Conservation (phyloP, 2,797 vertebrate species). For the Darevskia mixta region DNA sequence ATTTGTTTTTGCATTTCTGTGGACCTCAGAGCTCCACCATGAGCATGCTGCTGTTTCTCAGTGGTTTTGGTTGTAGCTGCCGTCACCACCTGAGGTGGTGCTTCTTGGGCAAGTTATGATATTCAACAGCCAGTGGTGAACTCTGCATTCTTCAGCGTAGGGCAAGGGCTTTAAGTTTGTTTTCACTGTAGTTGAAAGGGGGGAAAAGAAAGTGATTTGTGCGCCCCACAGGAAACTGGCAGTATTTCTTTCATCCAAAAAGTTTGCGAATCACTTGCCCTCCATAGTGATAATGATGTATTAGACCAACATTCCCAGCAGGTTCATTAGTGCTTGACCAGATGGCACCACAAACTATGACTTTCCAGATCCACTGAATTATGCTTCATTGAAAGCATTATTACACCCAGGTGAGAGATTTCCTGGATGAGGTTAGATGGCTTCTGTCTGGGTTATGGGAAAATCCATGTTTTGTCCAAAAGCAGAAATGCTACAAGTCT, state of each 20-base stretch:
- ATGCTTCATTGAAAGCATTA: constrained; percentile 41
- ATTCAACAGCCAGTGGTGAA: too few species aligned
- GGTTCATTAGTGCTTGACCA: constrained; percentile 52
- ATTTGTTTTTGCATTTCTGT: neutral
- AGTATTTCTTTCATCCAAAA: neutral
- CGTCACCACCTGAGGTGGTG: neutral
- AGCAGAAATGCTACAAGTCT: constrained; percentile 35
- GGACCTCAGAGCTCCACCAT: neutral
- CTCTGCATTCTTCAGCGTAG: neutral
- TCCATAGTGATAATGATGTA: constrained; percentile 29
- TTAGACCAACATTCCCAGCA: constrained; percentile 25
- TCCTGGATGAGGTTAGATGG: constrained; percentile 50
- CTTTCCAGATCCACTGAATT: constrained; percentile 46
- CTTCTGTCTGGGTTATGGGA: constrained; percentile 37
- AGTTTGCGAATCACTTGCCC: constrained; percentile 3
- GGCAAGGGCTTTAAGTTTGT: neutral
- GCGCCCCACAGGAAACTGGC: neutral
- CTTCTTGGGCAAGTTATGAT: neutral
- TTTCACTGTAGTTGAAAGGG: neutral
- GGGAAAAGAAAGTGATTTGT: neutral
- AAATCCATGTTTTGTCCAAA: constrained; percentile 32
- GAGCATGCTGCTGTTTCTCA: neutral
- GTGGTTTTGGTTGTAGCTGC: neutral
- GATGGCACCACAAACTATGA: constrained; percentile 34
- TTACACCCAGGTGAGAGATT: constrained; percentile 50